Evolutionary conservation across 2,888 invertebrate species (phyloP), one percentile per base, ranked within the genome.

Genomic region (Volucella zonaria): DNA sequence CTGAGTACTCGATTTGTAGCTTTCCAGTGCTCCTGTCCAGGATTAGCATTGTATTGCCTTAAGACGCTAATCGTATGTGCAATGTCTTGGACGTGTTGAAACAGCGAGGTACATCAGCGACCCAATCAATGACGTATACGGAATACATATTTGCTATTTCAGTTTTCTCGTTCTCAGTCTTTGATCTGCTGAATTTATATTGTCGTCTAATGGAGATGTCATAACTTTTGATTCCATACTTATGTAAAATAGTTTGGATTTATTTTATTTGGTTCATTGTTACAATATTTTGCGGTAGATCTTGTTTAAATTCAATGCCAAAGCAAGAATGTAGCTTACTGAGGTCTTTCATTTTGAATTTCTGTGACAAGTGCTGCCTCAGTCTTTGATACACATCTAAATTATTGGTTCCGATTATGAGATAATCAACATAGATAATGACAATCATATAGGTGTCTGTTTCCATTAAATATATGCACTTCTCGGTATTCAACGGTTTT

Each of bases 1-100:
- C 66, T 79, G 12, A 86, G 52, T 11, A 82, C 43, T 49, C 80
- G 80, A n/a, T 82, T 87, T 14, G 71, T 68, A 11, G 79, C 82
- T 10, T 45, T 70, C 42, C 74, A 45, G 49, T 87, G 82, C 62
- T 80, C 62, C 9, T 61, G 10, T 6, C 74, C 67, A 9, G 80
- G 68, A 43, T 77, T 14, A 45, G 31, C 56, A 49, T 77, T 87
- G 31, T 71, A 81, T 54, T 85, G 82, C 6, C 78, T 54, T 18
- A 87, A 38, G 8, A 52, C 66, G 40, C 40, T 76, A 0, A 82
- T 73, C 10, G 79, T 58, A 12, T 79, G 67, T 4, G 49, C 40
- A n/a, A 86, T 86, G 54, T 86, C 85, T n/a, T 1, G 85, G 82
- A 43, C 85, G 54, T 23, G 82, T 87, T 9, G 51, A 79, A 12